A percentile compares a stretch with the other conserved stretches of the same genome.
Conservation (phyloP, 1,140 invertebrate genomes). For the Scaptomyza graminum region DNA sequence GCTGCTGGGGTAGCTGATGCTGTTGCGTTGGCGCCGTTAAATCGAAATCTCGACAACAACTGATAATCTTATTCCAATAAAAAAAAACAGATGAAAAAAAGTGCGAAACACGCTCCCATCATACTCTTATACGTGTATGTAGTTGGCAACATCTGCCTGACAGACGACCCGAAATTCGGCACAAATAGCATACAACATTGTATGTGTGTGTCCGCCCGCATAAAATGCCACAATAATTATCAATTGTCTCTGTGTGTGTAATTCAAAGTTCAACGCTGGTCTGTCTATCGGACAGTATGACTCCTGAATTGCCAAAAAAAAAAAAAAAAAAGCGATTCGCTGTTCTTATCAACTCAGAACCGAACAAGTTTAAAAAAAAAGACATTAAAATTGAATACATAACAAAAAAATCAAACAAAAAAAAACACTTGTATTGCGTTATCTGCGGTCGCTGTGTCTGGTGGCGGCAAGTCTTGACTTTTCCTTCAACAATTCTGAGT, state of each 20-base stretch:
- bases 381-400: not conserved
- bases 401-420: slow-evolving; percentile 15
- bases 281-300: slow-evolving; percentile 28
- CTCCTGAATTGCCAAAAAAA: slow-evolving; percentile 46
- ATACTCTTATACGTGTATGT: slow-evolving; percentile 21
- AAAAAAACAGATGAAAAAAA: slow-evolving; percentile 42
- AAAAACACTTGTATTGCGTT: slow-evolving; percentile 23
- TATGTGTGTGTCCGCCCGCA: slow-evolving; percentile 61
- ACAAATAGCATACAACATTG: slow-evolving; percentile 3
- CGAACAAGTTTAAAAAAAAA: slow-evolving; percentile 33
- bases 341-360: slow-evolving; percentile 40
- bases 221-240: slow-evolving; percentile 59
- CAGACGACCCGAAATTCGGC: slow-evolving; percentile 58
- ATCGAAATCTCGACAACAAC: slow-evolving; percentile 75
- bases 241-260: slow-evolving; percentile 41
- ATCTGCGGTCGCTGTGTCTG: slow-evolving; percentile 32
- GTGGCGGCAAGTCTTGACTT: slow-evolving; percentile 45
- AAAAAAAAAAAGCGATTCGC: slow-evolving; percentile 15
- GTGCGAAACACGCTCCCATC: slow-evolving; percentile 45
- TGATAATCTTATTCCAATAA: slow-evolving; percentile 64
- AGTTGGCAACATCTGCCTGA: slow-evolving; percentile 41
- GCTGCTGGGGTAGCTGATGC: slow-evolving; percentile 34
- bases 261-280: slow-evolving; percentile 45
- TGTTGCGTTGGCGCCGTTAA: slow-evolving; percentile 49
- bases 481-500: slow-evolving; percentile 18